phyloP scores from a whole-genome alignment of 2,888 invertebrate genomes.

The Apamea monoglypha region DNA sequence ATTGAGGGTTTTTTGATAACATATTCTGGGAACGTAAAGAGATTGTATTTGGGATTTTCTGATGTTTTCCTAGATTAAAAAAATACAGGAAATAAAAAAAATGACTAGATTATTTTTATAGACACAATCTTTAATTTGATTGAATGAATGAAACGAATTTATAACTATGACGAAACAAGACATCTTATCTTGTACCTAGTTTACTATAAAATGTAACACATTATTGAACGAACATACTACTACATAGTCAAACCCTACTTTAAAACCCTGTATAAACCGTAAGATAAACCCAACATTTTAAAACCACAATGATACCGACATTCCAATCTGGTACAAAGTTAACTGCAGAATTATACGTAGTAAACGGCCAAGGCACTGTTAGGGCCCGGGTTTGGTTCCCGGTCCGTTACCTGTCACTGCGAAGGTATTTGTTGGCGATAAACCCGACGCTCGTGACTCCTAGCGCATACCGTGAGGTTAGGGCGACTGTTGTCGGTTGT shows the following conservation, averaged over 20 bases:
- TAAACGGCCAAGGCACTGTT: constrained; percentile 45
- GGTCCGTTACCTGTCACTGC: constrained; percentile 67
- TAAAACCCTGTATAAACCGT: not conserved
- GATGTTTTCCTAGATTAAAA: not conserved
- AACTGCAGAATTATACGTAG: constrained; percentile 54
- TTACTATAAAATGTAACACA: too few relatives aligned
- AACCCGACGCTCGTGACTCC: constrained; percentile 65
- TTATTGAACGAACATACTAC: not conserved
- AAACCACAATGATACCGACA: constrained; percentile 31
- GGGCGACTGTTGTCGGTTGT: constrained; percentile 36
- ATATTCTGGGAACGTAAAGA: not conserved
- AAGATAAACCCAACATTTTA: constrained; percentile 15
- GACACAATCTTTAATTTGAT: not conserved
- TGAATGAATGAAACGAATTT: not conserved
- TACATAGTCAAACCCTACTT: not conserved
- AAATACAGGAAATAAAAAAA: not conserved
- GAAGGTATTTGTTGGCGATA: constrained; percentile 66
- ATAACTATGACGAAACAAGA: not conserved
- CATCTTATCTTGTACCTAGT: too few relatives aligned
- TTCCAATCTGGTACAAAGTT: constrained; percentile 46
- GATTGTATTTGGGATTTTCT: not conserved
- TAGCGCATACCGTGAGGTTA: constrained; percentile 64
- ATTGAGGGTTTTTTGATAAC: not conserved
- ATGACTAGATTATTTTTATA: not conserved
- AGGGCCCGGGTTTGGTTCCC: constrained; percentile 63